Evolutionary conservation across 2,888 invertebrate species (phyloP).

Genomic region (Liposcelis brunnea): DNA sequence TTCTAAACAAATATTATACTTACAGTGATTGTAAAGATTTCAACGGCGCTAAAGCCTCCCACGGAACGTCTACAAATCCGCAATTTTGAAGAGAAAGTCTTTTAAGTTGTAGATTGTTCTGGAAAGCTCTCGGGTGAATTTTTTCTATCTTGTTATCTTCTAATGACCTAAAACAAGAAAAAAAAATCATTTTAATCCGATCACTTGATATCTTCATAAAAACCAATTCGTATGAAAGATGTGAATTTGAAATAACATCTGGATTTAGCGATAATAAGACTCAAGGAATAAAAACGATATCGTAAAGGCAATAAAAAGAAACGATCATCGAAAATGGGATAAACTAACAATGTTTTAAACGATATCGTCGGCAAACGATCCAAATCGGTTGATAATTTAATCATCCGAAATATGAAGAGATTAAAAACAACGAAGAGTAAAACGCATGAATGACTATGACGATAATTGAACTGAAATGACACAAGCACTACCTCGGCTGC

Average conservation of each 20-base stretch:
- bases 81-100: slow-evolving; percentile 47
- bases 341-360: slow-evolving; percentile 7
- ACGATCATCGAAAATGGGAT: background rate
- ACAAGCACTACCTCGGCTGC: too few species aligned
- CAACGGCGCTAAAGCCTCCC: slow-evolving; percentile 33
- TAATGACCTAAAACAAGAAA: slow-evolving; percentile 41
- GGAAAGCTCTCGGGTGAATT: slow-evolving; percentile 47
- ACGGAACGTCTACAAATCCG: slow-evolving; percentile 36
- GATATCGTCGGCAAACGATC: background rate
- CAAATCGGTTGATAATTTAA: too few species aligned
- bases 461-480: too few species aligned
- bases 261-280: too few species aligned
- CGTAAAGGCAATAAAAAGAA: slow-evolving; percentile 2
- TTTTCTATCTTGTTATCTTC: slow-evolving; percentile 56
- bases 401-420: too few species aligned
- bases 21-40: slow-evolving; percentile 39
- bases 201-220: too few species aligned
- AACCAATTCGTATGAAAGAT: too few species aligned
- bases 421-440: too few species aligned
- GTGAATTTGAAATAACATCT: too few species aligned
- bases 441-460: too few species aligned
- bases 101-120: slow-evolving; percentile 37
- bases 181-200: too few species aligned
- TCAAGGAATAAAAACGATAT: slow-evolving; percentile 15
- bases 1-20: too few species aligned